phyloP scores from a whole-genome alignment of 2,113 vertebrate species.

The Brienomyrus longianalis region DNA sequence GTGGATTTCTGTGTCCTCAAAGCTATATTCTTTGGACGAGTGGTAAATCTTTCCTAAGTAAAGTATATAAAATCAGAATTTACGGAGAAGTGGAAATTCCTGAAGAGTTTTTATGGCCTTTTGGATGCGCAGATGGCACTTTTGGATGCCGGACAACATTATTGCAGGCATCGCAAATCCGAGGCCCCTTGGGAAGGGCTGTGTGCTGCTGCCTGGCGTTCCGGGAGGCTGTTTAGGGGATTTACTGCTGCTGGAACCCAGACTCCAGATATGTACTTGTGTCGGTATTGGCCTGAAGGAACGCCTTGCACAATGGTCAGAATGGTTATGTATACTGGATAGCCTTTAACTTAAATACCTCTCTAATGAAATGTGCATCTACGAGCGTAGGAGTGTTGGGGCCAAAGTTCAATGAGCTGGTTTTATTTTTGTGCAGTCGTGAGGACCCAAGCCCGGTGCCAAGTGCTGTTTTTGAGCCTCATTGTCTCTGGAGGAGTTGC shows the following conservation, averaged over 20 bases:
- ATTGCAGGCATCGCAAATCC: neutral
- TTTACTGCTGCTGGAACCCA: neutral
- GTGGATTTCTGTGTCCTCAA: neutral
- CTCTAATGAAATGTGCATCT: neutral
- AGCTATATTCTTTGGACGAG: neutral
- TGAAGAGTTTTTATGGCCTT: neutral
- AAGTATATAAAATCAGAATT: neutral
- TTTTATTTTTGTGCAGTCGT: neutral
- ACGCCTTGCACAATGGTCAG: neutral
- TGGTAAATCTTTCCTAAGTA: neutral
- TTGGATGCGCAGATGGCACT: neutral
- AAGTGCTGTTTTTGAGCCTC: neutral
- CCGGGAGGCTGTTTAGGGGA: neutral
- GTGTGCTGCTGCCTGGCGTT: neutral
- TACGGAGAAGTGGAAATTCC: neutral
- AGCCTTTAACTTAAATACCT: neutral
- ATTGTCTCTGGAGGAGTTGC: neutral
- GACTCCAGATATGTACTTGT: neutral
- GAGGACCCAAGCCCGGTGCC: neutral
- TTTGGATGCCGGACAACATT: slow-evolving; percentile 3
- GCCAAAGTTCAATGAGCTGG: neutral
- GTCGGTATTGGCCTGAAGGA: neutral
- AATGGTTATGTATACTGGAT: neutral
- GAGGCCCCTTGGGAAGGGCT: neutral
- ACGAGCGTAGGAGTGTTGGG: neutral